Base-by-base conservation (phyloP, 2,797 vertebrate genomes). In the Capromys pilorides region DNA sequence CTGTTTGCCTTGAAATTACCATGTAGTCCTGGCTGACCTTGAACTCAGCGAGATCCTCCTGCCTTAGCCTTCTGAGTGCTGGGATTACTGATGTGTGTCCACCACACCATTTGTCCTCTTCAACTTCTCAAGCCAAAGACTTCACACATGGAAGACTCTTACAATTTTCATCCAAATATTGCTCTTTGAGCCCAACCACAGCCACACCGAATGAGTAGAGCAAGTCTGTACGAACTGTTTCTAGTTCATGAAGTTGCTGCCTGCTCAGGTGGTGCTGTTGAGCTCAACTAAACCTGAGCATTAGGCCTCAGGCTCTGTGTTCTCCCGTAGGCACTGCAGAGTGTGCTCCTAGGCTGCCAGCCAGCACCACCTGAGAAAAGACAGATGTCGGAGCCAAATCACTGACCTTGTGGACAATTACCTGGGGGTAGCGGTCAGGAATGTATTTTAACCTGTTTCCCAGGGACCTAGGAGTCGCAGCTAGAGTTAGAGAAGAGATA, bases 401-500 rank as follows among this genome's bases (percentile, higher is more conserved):
- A 36, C 80, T 77, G 57, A 94, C 13, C 14, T 92, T 66, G 78
- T 79, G 61, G 54, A 19, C 81, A 45, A 51, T 79, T 71, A 51
- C 71, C 84, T 88, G 21, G 62, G 36, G 22, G 57, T 75, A 67
- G n/a, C 75, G 45, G 24, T 49, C 36, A 82, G 57, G 54, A 89
- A 24, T 91, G 71, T 88, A 49, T 78, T 93, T 95, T 77, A 57
- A 64, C 39, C 71, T 62, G 21, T 82, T 81, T 73, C 92, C 36
- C 22, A 57, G 21, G 59, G n/a, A 84, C 49, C 4, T 54, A 1
- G 4, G 33, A 89, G 33, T 94, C 66, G 73, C 51, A 62, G 57
- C 12, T 83, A 22, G 51, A 92, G 39, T 81, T 31, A 8, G 11
- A 62, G 69, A 88, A 71, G 69, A 86, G 82, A 61, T 45, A 91